Evolutionary conservation across 2,113 vertebrate genomes (phyloP).

Genomic region (Oryzias celebensis): DNA sequence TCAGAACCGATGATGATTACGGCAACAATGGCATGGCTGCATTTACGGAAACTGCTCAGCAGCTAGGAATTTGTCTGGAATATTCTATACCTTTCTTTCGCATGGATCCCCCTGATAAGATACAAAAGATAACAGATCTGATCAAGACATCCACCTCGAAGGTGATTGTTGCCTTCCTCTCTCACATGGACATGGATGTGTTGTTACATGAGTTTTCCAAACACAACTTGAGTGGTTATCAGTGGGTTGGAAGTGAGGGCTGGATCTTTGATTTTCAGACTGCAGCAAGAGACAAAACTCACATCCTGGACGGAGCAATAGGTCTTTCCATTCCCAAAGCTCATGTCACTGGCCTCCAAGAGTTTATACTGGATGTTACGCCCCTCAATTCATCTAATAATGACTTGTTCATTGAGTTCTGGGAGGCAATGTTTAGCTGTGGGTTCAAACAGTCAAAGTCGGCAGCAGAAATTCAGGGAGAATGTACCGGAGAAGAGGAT

Average conservation of each 20-base stretch:
- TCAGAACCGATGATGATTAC: constrained; percentile 71
- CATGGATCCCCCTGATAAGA: constrained; percentile 59
- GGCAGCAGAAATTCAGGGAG: constrained; percentile 1
- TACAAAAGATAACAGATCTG: constrained; percentile 53
- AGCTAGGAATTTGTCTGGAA: constrained; percentile 60
- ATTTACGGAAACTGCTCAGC: constrained; percentile 53
- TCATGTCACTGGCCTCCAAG: constrained; percentile 59
- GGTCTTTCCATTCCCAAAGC: constrained; percentile 74
- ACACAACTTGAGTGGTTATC: constrained; percentile 71
- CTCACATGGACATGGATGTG: constrained; percentile 59
- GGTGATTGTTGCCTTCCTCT: constrained; percentile 70
- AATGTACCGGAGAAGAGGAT: constrained; percentile 68
- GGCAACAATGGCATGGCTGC: constrained; percentile 69
- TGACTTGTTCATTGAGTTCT: constrained; percentile 66
- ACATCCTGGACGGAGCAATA: constrained; percentile 70
- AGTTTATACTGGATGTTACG: constrained; percentile 70
- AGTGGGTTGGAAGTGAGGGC: constrained; percentile 76
- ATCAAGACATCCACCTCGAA: constrained; percentile 70
- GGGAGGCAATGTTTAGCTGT: constrained; percentile 69
- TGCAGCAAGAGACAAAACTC: constrained; percentile 49
- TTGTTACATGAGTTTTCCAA: constrained; percentile 56
- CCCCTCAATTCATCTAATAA: constrained; percentile 50
- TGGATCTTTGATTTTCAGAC: constrained; percentile 74
- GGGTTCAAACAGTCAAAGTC: constrained; percentile 25
- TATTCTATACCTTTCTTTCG: constrained; percentile 51